Conservation (phyloP, 2,113 vertebrate species). For the Chitala chitala region DNA sequence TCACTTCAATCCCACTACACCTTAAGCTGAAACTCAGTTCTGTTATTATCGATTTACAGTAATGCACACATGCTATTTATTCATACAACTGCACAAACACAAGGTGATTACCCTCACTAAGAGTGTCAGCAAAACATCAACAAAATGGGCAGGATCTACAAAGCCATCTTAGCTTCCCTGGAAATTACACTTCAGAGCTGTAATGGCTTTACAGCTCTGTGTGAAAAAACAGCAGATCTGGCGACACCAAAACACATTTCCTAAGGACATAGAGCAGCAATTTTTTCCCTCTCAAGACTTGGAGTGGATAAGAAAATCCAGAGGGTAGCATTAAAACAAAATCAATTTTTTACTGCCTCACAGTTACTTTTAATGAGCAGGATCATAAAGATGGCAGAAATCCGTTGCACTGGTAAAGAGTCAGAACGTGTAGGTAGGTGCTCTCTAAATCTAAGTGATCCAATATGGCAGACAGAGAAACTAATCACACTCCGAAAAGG, state of each 20-base stretch:
- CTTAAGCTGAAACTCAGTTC: no score
- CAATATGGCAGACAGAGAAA: constrained; percentile 45
- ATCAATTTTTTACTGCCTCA: constrained; percentile 65
- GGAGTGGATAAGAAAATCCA: constrained; percentile 56
- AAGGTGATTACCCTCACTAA: no score
- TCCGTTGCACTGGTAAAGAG: constrained; percentile 52
- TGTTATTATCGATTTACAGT: no score
- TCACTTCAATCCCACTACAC: no score
- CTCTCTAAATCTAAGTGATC: constrained; percentile 54
- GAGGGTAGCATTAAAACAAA: constrained; percentile 59
- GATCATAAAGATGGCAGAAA: constrained; percentile 68
- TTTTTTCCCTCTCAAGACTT: constrained; percentile 44
- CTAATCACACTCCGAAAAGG: constrained; percentile 21
- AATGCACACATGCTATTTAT: not conserved
- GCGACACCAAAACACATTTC: constrained; percentile 4
- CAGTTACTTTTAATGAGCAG: constrained; percentile 70
- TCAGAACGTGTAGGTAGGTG: constrained; percentile 49
- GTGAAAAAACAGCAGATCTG: not conserved
- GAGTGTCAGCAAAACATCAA: no score
- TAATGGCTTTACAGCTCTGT: not conserved
- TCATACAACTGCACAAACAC: not conserved
- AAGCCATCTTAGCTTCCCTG: not conserved
- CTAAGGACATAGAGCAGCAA: constrained; percentile 8
- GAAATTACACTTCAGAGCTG: not conserved
- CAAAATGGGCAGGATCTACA: no score